These are phyloP conservation scores for Chiloscyllium punctatum DNA, from an alignment of 2,797 vertebrate genomes.

Conservation along the genomic window DNA sequence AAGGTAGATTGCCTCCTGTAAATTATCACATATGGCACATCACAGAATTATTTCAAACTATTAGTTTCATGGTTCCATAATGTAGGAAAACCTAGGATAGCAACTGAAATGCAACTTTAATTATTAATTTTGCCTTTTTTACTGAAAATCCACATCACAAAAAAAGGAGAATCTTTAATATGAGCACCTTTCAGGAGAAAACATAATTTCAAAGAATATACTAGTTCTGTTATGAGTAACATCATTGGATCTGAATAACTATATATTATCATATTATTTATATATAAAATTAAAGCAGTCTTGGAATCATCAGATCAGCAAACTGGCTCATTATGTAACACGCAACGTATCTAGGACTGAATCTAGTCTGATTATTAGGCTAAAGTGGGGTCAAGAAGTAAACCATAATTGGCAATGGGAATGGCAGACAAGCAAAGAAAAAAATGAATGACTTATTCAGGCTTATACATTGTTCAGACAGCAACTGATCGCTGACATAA, in stretches of 20 bases:
- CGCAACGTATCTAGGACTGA: neutral
- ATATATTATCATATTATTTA: neutral
- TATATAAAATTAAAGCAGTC: neutral
- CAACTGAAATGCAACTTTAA: neutral
- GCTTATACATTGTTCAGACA: too few species aligned
- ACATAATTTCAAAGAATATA: neutral
- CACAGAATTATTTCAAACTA: neutral
- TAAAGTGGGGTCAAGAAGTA: neutral
- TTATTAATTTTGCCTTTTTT: neutral
- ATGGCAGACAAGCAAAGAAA: neutral
- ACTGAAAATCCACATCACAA: neutral
- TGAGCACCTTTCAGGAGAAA: neutral
- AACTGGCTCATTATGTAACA: neutral
- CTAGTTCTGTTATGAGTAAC: neutral
- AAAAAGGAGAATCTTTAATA: neutral
- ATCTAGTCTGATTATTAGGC: neutral
- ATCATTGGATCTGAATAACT: neutral
- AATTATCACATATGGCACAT: neutral
- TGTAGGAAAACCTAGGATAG: neutral
- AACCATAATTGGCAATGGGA: neutral
- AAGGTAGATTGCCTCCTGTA: neutral
- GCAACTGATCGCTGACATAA: too few species aligned
- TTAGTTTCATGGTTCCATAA: neutral
- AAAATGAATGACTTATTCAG: neutral
- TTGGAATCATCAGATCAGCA: neutral